phyloP scores from a whole-genome alignment of 2,113 vertebrate species.

The Oenanthe melanoleuca region DNA sequence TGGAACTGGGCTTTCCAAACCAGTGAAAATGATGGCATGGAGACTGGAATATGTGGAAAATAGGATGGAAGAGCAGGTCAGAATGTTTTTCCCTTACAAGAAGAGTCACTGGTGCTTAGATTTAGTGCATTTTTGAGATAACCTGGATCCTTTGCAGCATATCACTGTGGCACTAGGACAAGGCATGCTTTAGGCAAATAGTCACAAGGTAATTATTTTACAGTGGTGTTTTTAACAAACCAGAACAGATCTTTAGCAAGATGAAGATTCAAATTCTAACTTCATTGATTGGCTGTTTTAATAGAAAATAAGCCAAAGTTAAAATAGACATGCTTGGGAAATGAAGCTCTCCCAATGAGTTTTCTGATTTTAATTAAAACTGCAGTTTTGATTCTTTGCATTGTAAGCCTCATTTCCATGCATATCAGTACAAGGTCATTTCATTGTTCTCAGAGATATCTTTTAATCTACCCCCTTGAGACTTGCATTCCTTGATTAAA shows the following conservation, averaged over 20 bases:
- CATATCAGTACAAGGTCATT: neutral
- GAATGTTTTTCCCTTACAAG: neutral
- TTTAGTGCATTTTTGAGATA: neutral
- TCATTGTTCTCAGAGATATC: neutral
- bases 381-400: neutral
- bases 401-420: neutral
- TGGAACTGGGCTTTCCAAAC: neutral
- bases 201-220: neutral
- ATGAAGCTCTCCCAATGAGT: neutral
- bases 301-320: neutral
- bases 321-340: neutral
- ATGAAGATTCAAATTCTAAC: neutral
- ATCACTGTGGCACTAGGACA: neutral
- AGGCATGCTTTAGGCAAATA: neutral
- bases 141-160: neutral
- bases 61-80: neutral
- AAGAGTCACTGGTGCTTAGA: neutral
- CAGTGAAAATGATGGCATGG: neutral
- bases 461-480: neutral
- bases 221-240: neutral
- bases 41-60: neutral
- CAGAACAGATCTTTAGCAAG: neutral
- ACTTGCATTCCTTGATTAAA: constrained; percentile 15
- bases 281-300: neutral
- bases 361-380: constrained; percentile 3